Evolutionary conservation across 2,113 vertebrate species (phyloP), one percentile per base, ranked within the genome.

Genomic region (Caranx ignobilis): DNA sequence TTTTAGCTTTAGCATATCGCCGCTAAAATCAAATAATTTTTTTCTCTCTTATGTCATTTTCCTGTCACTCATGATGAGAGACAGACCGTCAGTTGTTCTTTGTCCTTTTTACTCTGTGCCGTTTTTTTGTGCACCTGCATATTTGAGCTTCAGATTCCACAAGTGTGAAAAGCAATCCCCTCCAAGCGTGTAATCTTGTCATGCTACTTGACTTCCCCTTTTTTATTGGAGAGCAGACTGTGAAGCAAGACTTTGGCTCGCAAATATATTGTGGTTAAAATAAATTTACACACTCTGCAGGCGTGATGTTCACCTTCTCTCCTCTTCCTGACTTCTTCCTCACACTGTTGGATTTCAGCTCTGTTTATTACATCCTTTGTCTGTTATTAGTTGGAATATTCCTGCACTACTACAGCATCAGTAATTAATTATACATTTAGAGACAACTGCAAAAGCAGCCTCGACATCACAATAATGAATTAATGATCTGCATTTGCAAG

Each of bases 341-440:
- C 26, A 26, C 26, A 13, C 50, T 10, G 3, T 83, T 79, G 72
- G n/a, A 77, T 60, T 79, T 69, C 63, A 35, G 0, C 26, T 10
- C 62, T 63, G 60, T 85, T 85, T 65, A 61, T 32, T 32, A 65
- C 52, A 68, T 73, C 61, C 41, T 83, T 82, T 88, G 78, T 81
- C 21, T 67, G 78, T 90, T 62, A 79, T 89, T 81, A 82, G 75
- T 50, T 1, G 4, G 47, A 65, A 52, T 56, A 69, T 86, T 54
- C 62, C 62, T 59, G 37, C 56, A 76, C 69, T 63, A 69, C 63
- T 72, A 78, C 82, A 72, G 60, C 77, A 75, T 64, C 2, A 32
- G 81, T 83, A 64, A 89, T 93, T 87, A 88, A 91, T 88, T 86
- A 87, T 92, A 77, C 60, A 89, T 90, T 81, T 81, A 50, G 71